Conservation (phyloP, 1,140 invertebrate species). For the Halictus rubicundus region DNA sequence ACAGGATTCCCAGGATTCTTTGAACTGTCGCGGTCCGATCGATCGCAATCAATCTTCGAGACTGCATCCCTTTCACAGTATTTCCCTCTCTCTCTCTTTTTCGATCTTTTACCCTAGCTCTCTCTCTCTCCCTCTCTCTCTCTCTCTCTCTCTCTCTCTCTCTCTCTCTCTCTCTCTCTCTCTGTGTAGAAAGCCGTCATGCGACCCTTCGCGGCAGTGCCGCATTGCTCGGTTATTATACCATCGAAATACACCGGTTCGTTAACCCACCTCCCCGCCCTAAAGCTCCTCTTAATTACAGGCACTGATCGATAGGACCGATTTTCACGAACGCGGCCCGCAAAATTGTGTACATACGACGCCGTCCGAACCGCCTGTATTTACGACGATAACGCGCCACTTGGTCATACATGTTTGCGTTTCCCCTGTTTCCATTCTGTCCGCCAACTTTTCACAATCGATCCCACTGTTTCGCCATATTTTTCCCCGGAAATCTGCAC, state of each 20-base stretch:
- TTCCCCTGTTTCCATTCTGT: neutral
- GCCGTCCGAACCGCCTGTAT: slow-evolving; percentile 33
- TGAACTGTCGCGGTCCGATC: slow-evolving; percentile 5
- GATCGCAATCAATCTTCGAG: slow-evolving; percentile 58
- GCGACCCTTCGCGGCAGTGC: slow-evolving; percentile 21
- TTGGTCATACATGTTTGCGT: neutral
- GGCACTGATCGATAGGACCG: slow-evolving; percentile 56
- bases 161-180: neutral
- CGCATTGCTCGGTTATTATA: slow-evolving; percentile 61
- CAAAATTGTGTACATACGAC: slow-evolving; percentile 51
- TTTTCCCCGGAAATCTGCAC: neutral
- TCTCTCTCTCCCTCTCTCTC: slow-evolving; percentile 2
- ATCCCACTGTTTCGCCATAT: neutral
- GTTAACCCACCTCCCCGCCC: slow-evolving; percentile 43
- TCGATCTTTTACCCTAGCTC: too few relatives aligned
- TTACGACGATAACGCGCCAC: slow-evolving; percentile 35
- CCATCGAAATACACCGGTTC: slow-evolving; percentile 59
- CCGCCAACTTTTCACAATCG: neutral
- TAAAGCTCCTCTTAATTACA: slow-evolving; percentile 56
- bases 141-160: slow-evolving; percentile 17
- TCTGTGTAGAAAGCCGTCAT: slow-evolving; percentile 28
- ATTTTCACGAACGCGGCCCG: slow-evolving; percentile 51
- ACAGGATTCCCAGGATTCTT: neutral
- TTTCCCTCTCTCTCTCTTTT: neutral
- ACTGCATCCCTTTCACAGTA: slow-evolving; percentile 42